These are phyloP conservation scores for Picus viridis DNA, from an alignment of 2,797 vertebrate species.

Conservation along the genomic window DNA sequence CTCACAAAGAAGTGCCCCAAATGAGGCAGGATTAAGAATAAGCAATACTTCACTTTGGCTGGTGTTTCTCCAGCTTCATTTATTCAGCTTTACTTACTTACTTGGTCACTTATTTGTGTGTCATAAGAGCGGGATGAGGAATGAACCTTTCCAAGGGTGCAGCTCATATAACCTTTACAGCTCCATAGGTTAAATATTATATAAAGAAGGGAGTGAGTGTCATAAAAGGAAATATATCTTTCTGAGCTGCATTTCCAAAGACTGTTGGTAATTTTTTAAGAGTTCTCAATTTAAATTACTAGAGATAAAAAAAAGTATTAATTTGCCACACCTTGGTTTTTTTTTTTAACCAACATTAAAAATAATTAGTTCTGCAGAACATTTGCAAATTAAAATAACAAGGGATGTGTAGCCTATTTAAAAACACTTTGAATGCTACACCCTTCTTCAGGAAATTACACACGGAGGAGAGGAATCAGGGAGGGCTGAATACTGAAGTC, in stretches of 20 bases:
- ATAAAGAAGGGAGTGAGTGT: conserved; percentile 40
- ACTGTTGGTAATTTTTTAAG: conserved; percentile 29
- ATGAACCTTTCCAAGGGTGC: conserved; percentile 26
- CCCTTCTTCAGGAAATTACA: conserved; percentile 47
- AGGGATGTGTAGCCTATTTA: conserved; percentile 15
- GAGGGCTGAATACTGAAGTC: neutral
- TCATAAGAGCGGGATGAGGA: neutral
- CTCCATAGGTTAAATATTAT: conserved; percentile 28
- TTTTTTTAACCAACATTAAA: conserved; percentile 31
- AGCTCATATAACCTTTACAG: conserved; percentile 21
- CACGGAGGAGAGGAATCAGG: neutral
- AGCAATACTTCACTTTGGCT: conserved; percentile 8
- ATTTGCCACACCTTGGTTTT: conserved; percentile 38
- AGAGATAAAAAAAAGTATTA: conserved; percentile 54
- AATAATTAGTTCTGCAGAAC: conserved; percentile 53
- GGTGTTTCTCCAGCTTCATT: conserved; percentile 39
- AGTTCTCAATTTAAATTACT: conserved; percentile 20
- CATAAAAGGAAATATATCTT: conserved; percentile 41
- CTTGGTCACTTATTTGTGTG: conserved; percentile 21
- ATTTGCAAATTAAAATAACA: conserved; percentile 55
- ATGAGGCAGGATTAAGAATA: conserved; percentile 60
- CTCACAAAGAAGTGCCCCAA: conserved; percentile 51
- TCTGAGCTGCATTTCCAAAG: conserved; percentile 25
- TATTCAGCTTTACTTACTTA: conserved; percentile 50
- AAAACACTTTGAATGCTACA: conserved; percentile 26